Evolutionary conservation across 1,140 invertebrate genomes (phyloP).

Genomic region (Bombus consobrinus): DNA sequence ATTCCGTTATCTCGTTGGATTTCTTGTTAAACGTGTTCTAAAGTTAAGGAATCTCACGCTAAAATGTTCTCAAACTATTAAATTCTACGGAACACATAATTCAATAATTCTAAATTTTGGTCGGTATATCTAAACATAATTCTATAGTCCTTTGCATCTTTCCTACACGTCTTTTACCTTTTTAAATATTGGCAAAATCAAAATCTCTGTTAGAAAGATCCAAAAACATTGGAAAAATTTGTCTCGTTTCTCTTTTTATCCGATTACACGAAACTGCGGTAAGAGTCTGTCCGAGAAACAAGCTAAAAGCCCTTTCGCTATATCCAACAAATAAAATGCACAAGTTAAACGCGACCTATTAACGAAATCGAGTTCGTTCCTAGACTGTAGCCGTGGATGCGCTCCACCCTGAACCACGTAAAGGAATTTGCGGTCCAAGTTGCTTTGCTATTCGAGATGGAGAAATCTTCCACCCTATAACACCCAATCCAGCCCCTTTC

Average conservation of each 20-base stretch:
- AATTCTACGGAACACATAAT: background rate
- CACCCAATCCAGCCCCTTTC: conserved; percentile 48
- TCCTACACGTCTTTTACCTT: background rate
- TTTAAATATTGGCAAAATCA: background rate
- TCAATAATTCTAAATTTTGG: background rate
- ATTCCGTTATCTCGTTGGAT: background rate
- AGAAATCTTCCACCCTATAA: conserved; percentile 65
- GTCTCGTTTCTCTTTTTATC: background rate
- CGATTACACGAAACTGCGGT: background rate
- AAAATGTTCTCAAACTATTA: background rate
- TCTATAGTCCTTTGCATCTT: background rate
- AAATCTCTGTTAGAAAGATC: background rate
- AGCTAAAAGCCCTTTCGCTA: conserved; percentile 17
- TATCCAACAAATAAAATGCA: conserved; percentile 41
- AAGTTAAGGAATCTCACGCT: background rate
- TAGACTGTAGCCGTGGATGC: conserved; percentile 62
- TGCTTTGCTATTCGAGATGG: conserved; percentile 68
- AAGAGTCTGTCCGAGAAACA: conserved; percentile 29
- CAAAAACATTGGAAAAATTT: background rate
- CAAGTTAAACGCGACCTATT: conserved; percentile 67
- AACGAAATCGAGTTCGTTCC: conserved; percentile 68
- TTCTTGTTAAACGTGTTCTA: background rate
- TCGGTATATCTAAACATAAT: background rate
- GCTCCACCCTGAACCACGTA: conserved; percentile 60
- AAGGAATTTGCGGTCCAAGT: conserved; percentile 76